Evolutionary conservation across 2,888 invertebrate species (phyloP), one percentile per base, ranked within the genome.

Genomic region (Hypena proboscidalis): DNA sequence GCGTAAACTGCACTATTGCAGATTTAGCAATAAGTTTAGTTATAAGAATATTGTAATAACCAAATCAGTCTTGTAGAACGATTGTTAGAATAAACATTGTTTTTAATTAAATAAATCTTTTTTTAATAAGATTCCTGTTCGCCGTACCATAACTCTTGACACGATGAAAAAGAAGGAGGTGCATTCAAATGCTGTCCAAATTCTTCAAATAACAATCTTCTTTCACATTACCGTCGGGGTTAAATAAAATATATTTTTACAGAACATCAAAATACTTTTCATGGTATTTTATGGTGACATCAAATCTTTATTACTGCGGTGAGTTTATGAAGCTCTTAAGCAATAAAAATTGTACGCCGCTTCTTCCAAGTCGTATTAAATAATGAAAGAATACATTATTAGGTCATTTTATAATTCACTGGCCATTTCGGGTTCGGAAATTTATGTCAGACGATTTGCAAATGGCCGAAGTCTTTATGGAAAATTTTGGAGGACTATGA

Each of bases 221-320:
- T n/a, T n/a, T n/a, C n/a, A n/a, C n/a, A n/a, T n/a, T n/a, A n/a
- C n/a, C n/a, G n/a, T 63, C 47, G 48, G 35, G 11, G 25, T 21
- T 34, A 35, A 60, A 68, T 68, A 69, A 65, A 70, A 67, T 36
- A 10, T 58, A 51, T 58, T 70, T 64, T 60, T 64, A 61, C 52
- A 38, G 52, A 61, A 54, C 49, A 49, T 56, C 55, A 46, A 69
- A 67, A 70, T 61, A 57, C 53, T 58, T 58, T 64, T 59, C 50
- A 51, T 61, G 58, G 40, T 52, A 52, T 55, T 71, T 71, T 67
- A 70, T 58, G 58, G 51, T 46, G 35, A 14, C 63, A 69, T 71
- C 57, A 71, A 70, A 69, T 71, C 61, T 70, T 70, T 70, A 70
- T 53, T 31, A 35, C 46, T 38, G 41, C 40, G 52, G 58, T 58